Percentiles rank a stretch among this genome's conserved stretches.
These are phyloP conservation scores for Brachionus koreanus DNA, from an alignment of 1,140 invertebrate species.

Conservation along the genomic window DNA sequence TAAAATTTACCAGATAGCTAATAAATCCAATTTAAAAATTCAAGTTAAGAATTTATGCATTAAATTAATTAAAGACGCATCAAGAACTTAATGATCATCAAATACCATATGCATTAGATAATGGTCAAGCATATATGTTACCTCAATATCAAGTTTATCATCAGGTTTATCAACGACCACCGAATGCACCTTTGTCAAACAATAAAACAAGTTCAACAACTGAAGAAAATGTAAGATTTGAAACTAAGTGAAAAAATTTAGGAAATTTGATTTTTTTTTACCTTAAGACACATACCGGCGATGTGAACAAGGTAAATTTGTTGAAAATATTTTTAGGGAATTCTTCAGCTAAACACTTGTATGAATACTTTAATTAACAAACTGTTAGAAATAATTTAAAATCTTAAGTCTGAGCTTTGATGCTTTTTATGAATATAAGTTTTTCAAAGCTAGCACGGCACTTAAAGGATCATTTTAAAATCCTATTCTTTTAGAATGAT, in stretches of 20 bases:
- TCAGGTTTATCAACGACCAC: background rate
- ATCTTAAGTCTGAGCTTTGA: background rate
- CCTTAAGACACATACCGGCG: background rate
- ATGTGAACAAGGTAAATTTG: slow-evolving; percentile 18
- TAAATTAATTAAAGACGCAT: background rate
- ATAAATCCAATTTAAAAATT: background rate
- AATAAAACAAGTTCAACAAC: background rate
- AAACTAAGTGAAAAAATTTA: background rate
- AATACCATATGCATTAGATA: background rate
- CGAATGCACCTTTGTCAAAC: background rate
- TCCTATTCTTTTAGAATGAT: background rate
- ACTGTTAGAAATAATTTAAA: slow-evolving; percentile 11
- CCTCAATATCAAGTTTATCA: slow-evolving; percentile 29
- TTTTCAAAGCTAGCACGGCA: slow-evolving; percentile 1
- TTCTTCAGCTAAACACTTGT: background rate
- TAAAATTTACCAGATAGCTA: slow-evolving; percentile 19
- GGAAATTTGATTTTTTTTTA: background rate
- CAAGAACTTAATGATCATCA: slow-evolving; percentile 2
- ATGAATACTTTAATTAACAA: slow-evolving; percentile 4
- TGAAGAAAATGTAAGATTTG: background rate
- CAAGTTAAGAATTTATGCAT: background rate
- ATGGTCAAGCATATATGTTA: slow-evolving; percentile 7
- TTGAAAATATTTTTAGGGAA: background rate
- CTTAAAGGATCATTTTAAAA: background rate
- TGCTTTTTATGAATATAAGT: background rate